Evolutionary conservation across 2,888 invertebrate species (phyloP), one percentile per base, ranked within the genome.

Genomic region (Drosophila anomelani): DNA sequence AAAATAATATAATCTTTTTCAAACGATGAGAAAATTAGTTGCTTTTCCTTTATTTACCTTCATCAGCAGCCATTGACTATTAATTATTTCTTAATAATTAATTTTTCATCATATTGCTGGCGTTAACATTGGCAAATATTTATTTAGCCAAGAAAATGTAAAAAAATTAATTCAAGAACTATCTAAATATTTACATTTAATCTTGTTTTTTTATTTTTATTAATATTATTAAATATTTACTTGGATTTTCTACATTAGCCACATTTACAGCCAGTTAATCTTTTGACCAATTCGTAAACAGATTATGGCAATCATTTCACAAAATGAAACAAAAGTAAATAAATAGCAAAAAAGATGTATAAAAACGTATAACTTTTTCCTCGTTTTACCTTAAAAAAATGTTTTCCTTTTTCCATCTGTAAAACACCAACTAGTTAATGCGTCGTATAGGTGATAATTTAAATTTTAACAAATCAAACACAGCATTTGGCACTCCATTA

Each of bases 401-500:
- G 4, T 3, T 23, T 8, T 0, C 3, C 3, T 6, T 36, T 53
- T 36, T 10, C 23, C 10, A 10, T 36, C 6, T 23, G 15, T 15
- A 15, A 51, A 36, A 20, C 10, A 1, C 20, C 9, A 34, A 34
- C 36, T 6, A 10, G 15, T 36, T 36, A 36, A 53, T 15, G 36
- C 15, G 6, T 3, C 1, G 3, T 36, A 36, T 23, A 1, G n/a
- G 3, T 23, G 10, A 53, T 13, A 36, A 15, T 36, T 34, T 6
- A 15, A 51, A 34, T 53, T 53, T 53, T 20, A 20, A 46, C 46
- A 26, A 46, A 26, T 15, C 47, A 23, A 34, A 29, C 8, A 46
- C 20, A 3, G 10, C 1, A 8, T 0, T 13, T 20, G 41, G 29
- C 61, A 44, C 49, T 13, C 8, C 43, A 29, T 78, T 67, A 59